Evolutionary conservation across 2,888 invertebrate species (phyloP).

Genomic region (Nephrocerus scutellatus): DNA sequence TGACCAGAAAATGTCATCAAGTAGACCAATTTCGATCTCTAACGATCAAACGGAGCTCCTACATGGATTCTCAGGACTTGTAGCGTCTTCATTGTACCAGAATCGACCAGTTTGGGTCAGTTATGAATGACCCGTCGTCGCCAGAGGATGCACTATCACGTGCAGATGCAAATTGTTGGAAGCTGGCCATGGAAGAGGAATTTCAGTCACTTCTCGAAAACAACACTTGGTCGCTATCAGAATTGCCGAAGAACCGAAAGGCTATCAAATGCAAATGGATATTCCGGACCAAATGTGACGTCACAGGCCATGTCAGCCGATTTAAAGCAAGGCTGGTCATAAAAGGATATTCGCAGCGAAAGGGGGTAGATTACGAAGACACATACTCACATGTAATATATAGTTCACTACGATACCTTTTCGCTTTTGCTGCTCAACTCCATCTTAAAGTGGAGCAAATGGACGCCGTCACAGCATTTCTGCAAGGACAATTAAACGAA

Average conservation of each 20-base stretch:
- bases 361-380: slow-evolving; percentile 17
- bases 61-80: too few relatives aligned
- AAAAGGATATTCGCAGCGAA: slow-evolving; percentile 18
- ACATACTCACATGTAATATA: slow-evolving; percentile 17
- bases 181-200: slow-evolving; percentile 18
- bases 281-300: slow-evolving; percentile 11
- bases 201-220: slow-evolving; percentile 12
- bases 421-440: slow-evolving; percentile 13
- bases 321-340: slow-evolving; percentile 17
- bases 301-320: slow-evolving; percentile 14
- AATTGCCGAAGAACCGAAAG: slow-evolving; percentile 12
- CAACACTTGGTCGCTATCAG: slow-evolving; percentile 15
- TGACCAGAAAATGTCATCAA: too few relatives aligned
- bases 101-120: too few relatives aligned
- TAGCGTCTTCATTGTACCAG: too few relatives aligned
- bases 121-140: too few relatives aligned
- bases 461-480: slow-evolving; percentile 11
- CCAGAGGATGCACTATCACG: too few relatives aligned
- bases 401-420: slow-evolving; percentile 15
- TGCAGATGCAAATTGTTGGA: too few relatives aligned
- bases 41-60: too few relatives aligned
- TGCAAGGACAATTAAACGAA: slow-evolving; percentile 7
- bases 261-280: slow-evolving; percentile 17
- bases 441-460: slow-evolving; percentile 8
- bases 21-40: too few relatives aligned